Base-by-base conservation (phyloP, 2,797 vertebrate genomes). In the Sphenopsis melanotis region DNA sequence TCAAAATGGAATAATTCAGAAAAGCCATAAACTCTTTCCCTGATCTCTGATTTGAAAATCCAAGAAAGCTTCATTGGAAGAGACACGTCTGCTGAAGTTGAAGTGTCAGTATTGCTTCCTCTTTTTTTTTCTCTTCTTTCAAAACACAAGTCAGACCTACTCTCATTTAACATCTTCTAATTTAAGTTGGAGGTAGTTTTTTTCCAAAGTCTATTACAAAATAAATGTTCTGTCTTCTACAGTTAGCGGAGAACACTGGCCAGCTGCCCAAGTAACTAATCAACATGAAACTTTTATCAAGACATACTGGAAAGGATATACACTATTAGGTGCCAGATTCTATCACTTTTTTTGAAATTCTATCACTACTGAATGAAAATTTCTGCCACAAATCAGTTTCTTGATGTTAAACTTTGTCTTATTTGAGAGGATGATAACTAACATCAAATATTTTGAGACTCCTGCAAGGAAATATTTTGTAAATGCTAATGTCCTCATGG, bases 211-310 rank as follows among this genome's bases (percentile, higher is more conserved):
- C 34, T 91, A 14, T 91, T 41, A 55, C 50, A 83, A 93, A 92
- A 90, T 70, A 88, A 72, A 93, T 91, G 37, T 76, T 76, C 79
- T 90, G 47, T 77, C 69, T 86, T 66, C 65, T 66, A 46, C 27
- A 64, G 77, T 93, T 88, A 94, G 27, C 55, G 90, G 69, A 81
- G 63, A 93, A 6, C 29, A 15, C 53, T 92, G 89, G 70, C 69
- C 55, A 66, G 59, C 57, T 93, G 82, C 94, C 89, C 72, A 88
- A 65, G 34, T 69, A 76, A 88, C 59, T 88, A 88, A 88, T 90
- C 76, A 86, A 69, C 66, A 81, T 49, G 29, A 89, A 94, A 85
- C 71, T 69, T 95, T 83, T 55, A 93, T 75, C 59, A 63, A 89
- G 82, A 78, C 61, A 50, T 39, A 20, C 46, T 70, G 34, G 32